These are phyloP conservation scores for Endotricha flammealis DNA, from an alignment of 2,888 invertebrate genomes.

Conservation along the genomic window DNA sequence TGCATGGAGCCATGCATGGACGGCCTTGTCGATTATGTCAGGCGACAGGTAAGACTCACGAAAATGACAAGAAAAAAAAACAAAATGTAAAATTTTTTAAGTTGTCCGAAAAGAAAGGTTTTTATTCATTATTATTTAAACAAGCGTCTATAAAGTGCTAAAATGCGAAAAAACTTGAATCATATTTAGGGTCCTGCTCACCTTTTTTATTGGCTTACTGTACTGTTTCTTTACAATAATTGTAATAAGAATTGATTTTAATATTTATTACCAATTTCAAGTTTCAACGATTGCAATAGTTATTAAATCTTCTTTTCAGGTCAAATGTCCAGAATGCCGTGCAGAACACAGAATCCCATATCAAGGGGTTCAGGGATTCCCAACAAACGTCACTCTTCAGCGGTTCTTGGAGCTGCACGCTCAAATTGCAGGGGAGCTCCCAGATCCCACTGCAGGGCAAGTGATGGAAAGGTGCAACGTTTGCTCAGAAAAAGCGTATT, in stretches of 20 bases:
- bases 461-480: constrained; percentile 96
- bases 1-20: constrained; percentile 99
- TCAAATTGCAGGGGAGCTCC: constrained; percentile 93
- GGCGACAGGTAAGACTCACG: constrained; percentile 88
- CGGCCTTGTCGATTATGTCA: constrained; percentile 95
- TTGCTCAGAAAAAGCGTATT: constrained; percentile 94
- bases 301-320: constrained; percentile 77
- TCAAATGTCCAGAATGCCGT: constrained; percentile 98
- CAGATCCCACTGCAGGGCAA: constrained; percentile 94
- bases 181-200: too few species aligned
- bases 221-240: too few species aligned
- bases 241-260: too few species aligned
- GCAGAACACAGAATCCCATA: constrained; percentile 98
- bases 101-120: too few species aligned
- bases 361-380: constrained; percentile 95
- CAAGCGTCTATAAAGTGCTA: too few species aligned
- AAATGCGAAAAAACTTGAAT: too few species aligned
- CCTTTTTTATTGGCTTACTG: too few species aligned
- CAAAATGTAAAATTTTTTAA: too few species aligned
- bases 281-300: too few species aligned
- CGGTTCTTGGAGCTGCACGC: constrained; percentile 96
- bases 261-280: too few species aligned
- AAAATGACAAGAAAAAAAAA: too few species aligned
- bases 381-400: constrained; percentile 96
- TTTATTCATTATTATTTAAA: too few species aligned